Percentiles rank a stretch among this genome's conserved stretches.
These are phyloP conservation scores for Drosophila teissieri DNA, from an alignment of 1,140 invertebrate genomes.

Conservation along the genomic window DNA sequence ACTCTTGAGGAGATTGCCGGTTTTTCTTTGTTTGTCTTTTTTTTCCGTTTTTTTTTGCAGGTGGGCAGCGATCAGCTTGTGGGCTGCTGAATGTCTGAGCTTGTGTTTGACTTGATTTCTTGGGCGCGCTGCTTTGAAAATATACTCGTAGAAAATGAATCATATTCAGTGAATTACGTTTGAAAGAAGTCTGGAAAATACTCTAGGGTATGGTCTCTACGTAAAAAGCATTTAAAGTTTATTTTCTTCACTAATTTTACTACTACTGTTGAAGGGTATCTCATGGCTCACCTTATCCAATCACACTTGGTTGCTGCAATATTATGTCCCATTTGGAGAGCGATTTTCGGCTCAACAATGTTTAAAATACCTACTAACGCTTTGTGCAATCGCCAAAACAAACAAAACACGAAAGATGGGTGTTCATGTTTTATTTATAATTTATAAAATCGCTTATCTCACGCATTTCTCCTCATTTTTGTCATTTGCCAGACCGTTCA, in stretches of 20 bases:
- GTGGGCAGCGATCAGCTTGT: constrained; percentile 57
- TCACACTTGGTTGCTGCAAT: constrained; percentile 2
- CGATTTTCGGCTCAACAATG: constrained; percentile 19
- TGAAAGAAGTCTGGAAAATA: background rate
- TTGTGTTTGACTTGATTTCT: constrained; percentile 24
- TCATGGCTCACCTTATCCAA: background rate
- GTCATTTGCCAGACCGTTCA: constrained; percentile 35
- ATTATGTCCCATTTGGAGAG: constrained; percentile 15
- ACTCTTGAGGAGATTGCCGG: constrained; percentile 62
- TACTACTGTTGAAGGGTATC: background rate
- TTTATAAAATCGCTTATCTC: constrained; percentile 70
- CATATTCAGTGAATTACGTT: background rate
- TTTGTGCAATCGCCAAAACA: constrained; percentile 42
- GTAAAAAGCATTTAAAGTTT: too few relatives aligned
- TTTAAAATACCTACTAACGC: constrained; percentile 29
- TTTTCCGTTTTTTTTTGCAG: constrained; percentile 34
- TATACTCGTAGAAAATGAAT: constrained; percentile 21
- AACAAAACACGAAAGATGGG: constrained; percentile 48
- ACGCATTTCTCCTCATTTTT: constrained; percentile 41
- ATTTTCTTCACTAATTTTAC: too few relatives aligned
- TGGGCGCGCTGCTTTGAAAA: constrained; percentile 32
- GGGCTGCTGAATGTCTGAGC: constrained; percentile 34
- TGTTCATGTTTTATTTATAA: constrained; percentile 82
- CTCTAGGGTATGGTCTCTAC: background rate
- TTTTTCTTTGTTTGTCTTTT: constrained; percentile 59